Conservation (phyloP, 2,113 vertebrate genomes). For the Heptranchias perlo region DNA sequence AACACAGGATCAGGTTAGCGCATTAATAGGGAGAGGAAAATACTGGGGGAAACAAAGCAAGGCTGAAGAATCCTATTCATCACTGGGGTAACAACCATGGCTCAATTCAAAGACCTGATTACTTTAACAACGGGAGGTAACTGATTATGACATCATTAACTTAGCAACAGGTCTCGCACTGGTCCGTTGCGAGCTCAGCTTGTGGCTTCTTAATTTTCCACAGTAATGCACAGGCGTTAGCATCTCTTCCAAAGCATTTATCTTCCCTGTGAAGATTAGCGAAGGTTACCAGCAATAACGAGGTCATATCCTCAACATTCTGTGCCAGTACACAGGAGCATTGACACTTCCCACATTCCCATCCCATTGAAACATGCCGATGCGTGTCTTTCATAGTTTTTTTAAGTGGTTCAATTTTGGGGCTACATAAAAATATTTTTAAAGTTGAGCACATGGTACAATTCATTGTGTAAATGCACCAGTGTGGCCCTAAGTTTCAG, state of each 20-base stretch:
- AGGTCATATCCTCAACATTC: neutral
- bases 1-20: neutral
- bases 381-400: neutral
- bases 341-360: neutral
- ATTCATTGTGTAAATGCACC: neutral
- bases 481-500: neutral
- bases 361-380: neutral
- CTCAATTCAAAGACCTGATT: neutral
- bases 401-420: neutral
- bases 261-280: neutral
- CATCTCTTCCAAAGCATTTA: neutral
- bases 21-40: neutral
- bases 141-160: constrained; percentile 13
- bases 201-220: neutral
- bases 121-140: neutral
- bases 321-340: neutral
- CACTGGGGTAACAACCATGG: constrained; percentile 7
- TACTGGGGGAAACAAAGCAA: neutral
- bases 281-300: neutral
- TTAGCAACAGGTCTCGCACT: neutral
- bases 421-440: neutral
- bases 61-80: neutral
- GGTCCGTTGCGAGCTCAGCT: constrained; percentile 7
- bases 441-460: neutral
- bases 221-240: neutral